phyloP scores from a whole-genome alignment of 2,797 vertebrate species.

The Channallabes apus region DNA sequence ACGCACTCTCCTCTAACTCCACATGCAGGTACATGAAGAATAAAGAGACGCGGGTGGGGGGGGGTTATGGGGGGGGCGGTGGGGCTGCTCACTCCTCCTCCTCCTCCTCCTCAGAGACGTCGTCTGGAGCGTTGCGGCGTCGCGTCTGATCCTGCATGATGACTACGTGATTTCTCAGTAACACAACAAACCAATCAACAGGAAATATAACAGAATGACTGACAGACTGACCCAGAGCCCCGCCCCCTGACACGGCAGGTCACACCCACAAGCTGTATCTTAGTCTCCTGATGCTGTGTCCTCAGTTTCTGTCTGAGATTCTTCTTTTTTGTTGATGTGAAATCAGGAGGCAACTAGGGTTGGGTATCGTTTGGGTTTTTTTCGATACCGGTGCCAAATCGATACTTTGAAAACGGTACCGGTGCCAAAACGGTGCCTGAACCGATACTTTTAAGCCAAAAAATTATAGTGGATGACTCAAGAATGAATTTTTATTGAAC shows the following conservation, averaged over 20 bases:
- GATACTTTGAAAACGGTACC: too few species aligned
- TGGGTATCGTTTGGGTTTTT: too few species aligned
- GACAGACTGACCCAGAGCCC: background rate
- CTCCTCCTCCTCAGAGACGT: background rate
- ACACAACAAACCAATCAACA: background rate
- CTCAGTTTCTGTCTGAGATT: background rate
- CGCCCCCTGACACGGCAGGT: background rate
- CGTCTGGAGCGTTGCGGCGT: background rate
- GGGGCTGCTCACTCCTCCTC: too few species aligned
- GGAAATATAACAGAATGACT: background rate
- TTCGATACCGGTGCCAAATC: too few species aligned
- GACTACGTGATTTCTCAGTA: background rate
- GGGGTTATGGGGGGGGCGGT: background rate
- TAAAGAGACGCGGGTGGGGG: too few species aligned
- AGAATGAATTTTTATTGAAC: too few species aligned
- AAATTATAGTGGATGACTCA: too few species aligned
- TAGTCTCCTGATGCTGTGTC: background rate
- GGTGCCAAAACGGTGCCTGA: too few species aligned
- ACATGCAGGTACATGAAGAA: slow-evolving; percentile 37
- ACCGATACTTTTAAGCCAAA: too few species aligned
- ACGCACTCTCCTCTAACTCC: slow-evolving; percentile 20
- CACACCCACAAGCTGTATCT: background rate
- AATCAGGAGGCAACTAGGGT: too few species aligned
- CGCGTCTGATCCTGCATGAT: slow-evolving; percentile 6
- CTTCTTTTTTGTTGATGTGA: background rate